phyloP scores from a whole-genome alignment of 1,140 invertebrate species.

The Penaeus japonicus region DNA sequence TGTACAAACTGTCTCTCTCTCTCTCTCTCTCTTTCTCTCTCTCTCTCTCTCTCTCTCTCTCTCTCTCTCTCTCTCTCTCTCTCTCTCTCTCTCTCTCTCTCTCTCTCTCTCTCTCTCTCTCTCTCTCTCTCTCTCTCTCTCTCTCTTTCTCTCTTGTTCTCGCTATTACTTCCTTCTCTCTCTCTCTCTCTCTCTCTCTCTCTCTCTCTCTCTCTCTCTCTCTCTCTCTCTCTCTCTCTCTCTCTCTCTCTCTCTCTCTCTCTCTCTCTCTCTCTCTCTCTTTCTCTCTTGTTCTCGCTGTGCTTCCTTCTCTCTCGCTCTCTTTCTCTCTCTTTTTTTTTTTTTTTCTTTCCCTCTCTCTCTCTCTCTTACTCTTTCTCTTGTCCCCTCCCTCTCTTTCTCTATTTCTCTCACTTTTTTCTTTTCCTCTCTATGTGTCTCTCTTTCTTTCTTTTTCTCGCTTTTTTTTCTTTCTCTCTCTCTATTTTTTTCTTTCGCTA shows the following conservation, averaged over 20 bases:
- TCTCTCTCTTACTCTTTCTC: background rate
- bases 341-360: background rate
- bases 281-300: background rate
- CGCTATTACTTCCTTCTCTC: too few species aligned
- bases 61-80: too few species aligned
- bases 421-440: background rate
- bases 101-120: too few species aligned
- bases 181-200: constrained; percentile 2
- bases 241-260: constrained; percentile 6
- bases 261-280: background rate
- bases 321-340: too few species aligned
- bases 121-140: too few species aligned
- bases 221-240: constrained; percentile 6
- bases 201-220: constrained; percentile 6
- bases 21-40: too few species aligned
- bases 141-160: background rate
- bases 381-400: background rate
- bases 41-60: too few species aligned
- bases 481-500: background rate
- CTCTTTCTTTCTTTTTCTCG: background rate
- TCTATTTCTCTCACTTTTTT: background rate
- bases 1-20: too few species aligned
- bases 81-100: too few species aligned
- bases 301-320: too few species aligned
- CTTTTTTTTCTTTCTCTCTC: background rate